Evolutionary conservation across 2,888 invertebrate genomes (phyloP), one percentile per base, ranked within the genome.

Genomic region (Melipona beecheii): DNA sequence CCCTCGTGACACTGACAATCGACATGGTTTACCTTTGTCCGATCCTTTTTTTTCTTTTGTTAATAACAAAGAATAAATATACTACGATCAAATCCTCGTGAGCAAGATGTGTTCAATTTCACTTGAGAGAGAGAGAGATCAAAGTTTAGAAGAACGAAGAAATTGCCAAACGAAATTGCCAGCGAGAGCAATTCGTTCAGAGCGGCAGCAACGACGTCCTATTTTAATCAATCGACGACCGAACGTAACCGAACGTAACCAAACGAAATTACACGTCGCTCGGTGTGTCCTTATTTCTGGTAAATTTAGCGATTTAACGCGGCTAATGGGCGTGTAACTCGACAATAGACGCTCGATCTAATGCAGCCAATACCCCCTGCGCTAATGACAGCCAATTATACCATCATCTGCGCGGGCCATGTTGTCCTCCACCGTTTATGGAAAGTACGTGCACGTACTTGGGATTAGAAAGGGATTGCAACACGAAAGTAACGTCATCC

Each of bases 311-410:
- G 27, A 36, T n/a, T n/a, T 31, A 54, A 43, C 17, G 5, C 19
- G 36, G 50, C 27, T 68, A 78, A 73, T 49, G 65, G 11, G 70
- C 65, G 60, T 72, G 27, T 43, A 64, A 49, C 24, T 65, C 60
- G 66, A 69, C 69, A 73, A 83, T 77, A 77, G 66, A 62, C 75
- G 79, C 43, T 43, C 49, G 64, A 71, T 58, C 27, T 78, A 56
- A 65, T 58, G 60, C 70, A 74, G 65, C 65, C 56, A 54, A 65
- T 78, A 56, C 60, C 24, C 43, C 19, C 24, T 56, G 31, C 9
- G 72, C 27, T 78, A 81, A 81, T 65, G 73, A 74, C 43, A n/a
- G 78, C 52, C 79, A 70, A 82, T 82, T 82, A 82, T 58, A 74
- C 50, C 58, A 65, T 65, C 43, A 62, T 50, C 31, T 75, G 75